These are phyloP conservation scores for Incurvaria masculella DNA, from an alignment of 2,888 invertebrate genomes.

Conservation along the genomic window DNA sequence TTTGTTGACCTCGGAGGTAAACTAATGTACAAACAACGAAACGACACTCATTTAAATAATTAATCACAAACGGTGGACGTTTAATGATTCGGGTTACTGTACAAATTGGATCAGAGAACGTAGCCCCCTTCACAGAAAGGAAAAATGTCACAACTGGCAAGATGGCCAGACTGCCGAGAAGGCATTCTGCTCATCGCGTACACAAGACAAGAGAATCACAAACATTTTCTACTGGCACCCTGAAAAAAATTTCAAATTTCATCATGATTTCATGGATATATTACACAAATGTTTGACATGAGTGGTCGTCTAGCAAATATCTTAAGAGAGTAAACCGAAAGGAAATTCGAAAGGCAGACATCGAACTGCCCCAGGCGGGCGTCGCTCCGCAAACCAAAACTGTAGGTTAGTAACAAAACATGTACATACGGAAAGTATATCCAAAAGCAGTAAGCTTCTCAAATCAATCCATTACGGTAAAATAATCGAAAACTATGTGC, in stretches of 20 bases:
- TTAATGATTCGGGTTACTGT: conserved; percentile 39
- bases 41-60: conserved; percentile 68
- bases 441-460: conserved; percentile 54
- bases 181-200: conserved; percentile 45
- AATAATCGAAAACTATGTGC: conserved; percentile 52
- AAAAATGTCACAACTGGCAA: conserved; percentile 79
- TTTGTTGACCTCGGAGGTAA: conserved; percentile 53
- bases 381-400: conserved; percentile 37
- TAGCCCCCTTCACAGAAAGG: conserved; percentile 83
- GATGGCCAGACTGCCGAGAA: conserved; percentile 50
- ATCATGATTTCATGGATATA: conserved; percentile 34
- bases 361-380: conserved; percentile 35
- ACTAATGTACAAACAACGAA: conserved; percentile 56
- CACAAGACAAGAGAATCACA: conserved; percentile 4
- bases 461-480: conserved; percentile 27
- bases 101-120: conserved; percentile 62
- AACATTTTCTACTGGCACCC: conserved; percentile 36
- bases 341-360: conserved; percentile 22
- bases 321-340: conserved; percentile 20
- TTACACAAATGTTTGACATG: conserved; percentile 34
- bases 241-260: conserved; percentile 53
- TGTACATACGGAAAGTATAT: conserved; percentile 44
- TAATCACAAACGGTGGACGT: conserved; percentile 58
- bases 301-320: conserved; percentile 49
- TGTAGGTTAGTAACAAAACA: conserved; percentile 57